Evolutionary conservation across 1,140 invertebrate genomes (phyloP).

Genomic region (Doryteuthis pealeii): DNA sequence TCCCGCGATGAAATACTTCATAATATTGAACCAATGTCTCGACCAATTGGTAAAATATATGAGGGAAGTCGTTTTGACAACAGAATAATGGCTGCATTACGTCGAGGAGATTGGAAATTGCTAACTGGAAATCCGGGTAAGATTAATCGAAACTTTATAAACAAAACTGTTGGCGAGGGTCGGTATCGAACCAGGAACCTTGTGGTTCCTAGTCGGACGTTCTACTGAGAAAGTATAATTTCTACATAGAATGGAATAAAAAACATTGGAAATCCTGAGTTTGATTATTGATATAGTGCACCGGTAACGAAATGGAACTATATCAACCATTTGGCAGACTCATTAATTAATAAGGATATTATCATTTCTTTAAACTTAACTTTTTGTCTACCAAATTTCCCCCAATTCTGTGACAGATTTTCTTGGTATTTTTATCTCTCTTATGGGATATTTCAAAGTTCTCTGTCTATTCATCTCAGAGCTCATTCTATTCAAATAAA

Average conservation of each 20-base stretch:
- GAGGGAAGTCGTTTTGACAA: slow-evolving; percentile 26
- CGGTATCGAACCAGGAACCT: too few species aligned
- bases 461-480: too few species aligned
- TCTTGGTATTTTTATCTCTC: too few species aligned
- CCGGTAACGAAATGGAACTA: background rate
- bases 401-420: too few species aligned
- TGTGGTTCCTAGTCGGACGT: too few species aligned
- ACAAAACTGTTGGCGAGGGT: background rate
- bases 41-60: slow-evolving; percentile 13
- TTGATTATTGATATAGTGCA: background rate
- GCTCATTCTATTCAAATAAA: too few species aligned
- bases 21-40: slow-evolving; percentile 37
- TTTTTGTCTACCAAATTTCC: too few species aligned
- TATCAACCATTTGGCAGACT: background rate
- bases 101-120: slow-evolving; percentile 37
- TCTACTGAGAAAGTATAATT: background rate
- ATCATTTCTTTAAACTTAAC: too few species aligned
- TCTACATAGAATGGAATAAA: background rate
- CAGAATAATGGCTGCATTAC: slow-evolving; percentile 32
- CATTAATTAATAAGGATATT: too few species aligned
- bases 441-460: too few species aligned
- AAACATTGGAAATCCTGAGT: background rate
- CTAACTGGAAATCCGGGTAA: slow-evolving; percentile 38
- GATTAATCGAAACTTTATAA: background rate
- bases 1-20: slow-evolving; percentile 36